Evolutionary conservation across 2,888 invertebrate genomes (phyloP), one percentile per base, ranked within the genome.

Genomic region (Drosophila merina): DNA sequence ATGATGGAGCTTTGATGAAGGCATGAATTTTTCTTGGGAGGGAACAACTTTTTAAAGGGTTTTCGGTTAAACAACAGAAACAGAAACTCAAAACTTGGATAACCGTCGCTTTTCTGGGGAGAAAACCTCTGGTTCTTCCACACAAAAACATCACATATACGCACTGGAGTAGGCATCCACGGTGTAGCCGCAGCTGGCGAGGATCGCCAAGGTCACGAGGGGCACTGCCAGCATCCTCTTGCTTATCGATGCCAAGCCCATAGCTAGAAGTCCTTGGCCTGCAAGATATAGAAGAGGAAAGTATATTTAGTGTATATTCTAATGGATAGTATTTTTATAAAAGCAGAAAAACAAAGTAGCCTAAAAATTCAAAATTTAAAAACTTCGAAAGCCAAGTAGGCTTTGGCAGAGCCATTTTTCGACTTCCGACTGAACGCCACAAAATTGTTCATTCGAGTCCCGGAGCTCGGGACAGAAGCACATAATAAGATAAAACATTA

Each of bases 111-210:
- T 6, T 20, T 20, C 20, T 20, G 20, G 20, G 20, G 20, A 20
- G 20, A 20, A 20, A 20, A 20, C 20, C 20, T 20, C 20, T 20
- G 20, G 20, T 20, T 20, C 20, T 20, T 20, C 2, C 20, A 20
- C 20, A 20, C 20, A 14, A 30, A 5, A 26, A 72, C 54, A 74
- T 72, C 66, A 72, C 67, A 71, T 73, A 75, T 87, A 91, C 91
- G 85, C 91, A 91, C 91, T 91, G 80, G 91, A 91, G 74, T 90
- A 91, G 49, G 90, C 90, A 64, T 90, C 89, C 80, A 90, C 90
- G 69, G 72, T 88, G 77, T 60, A 90, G 71, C 67, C 89, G 31
- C 51, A 76, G 75, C 81, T 78, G 75, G 77, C 49, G 42, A 70
- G 14, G 49, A 74, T 30, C 12, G 49, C 56, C 60, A 73, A 3